Conservation (phyloP, 2,113 vertebrate genomes). For the Fulica atra region DNA sequence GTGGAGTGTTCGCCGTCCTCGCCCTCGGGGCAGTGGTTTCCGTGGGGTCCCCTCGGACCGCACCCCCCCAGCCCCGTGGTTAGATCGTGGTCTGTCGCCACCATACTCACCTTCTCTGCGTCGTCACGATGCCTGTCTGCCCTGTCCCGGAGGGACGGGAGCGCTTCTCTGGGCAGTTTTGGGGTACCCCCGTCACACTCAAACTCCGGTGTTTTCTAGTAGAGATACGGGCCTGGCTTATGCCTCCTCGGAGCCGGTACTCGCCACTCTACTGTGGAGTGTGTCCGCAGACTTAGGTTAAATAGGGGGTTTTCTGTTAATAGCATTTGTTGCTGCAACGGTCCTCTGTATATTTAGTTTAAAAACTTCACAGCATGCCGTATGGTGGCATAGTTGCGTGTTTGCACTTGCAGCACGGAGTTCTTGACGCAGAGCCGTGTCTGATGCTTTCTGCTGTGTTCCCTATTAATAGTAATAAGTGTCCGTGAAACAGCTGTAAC, state of each 20-base stretch:
- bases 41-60: too few species aligned
- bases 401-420: background rate
- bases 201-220: background rate
- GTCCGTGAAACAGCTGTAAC: background rate
- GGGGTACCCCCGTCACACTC: background rate
- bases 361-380: background rate
- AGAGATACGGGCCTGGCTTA: background rate
- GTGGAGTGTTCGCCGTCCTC: background rate
- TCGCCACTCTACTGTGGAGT: background rate
- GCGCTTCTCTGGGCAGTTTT: background rate
- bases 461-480: background rate
- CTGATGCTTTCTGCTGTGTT: background rate
- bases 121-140: too few species aligned
- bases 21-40: background rate
- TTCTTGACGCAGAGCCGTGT: background rate
- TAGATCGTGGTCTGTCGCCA: background rate
- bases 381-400: background rate
- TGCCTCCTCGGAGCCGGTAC: background rate
- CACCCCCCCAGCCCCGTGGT: background rate
- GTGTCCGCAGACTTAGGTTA: accelerated
- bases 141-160: background rate
- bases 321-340: background rate
- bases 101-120: background rate
- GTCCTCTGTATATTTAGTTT: background rate
- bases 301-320: background rate